Evolutionary conservation across 1,140 invertebrate species (phyloP).

Genomic region (Leptinotarsa lineolata): DNA sequence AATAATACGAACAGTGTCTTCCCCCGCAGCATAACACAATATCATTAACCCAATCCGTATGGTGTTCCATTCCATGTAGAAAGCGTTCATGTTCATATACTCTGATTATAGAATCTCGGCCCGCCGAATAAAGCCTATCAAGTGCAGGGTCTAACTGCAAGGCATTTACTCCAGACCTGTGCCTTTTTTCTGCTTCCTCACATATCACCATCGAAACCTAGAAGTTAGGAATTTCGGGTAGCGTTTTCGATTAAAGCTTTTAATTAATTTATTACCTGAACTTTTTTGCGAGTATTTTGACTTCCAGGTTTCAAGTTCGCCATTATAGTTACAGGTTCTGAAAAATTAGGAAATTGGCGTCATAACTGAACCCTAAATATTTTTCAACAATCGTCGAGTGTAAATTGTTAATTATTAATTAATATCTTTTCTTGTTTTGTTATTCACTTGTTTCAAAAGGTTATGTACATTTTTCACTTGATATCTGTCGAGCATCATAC

Average conservation of each 20-base stretch:
- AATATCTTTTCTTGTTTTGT: too few species aligned
- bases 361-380: too few species aligned
- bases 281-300: conserved; percentile 68
- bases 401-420: too few species aligned
- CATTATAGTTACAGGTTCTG: conserved; percentile 28
- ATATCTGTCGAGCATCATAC: too few species aligned
- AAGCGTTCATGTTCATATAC: conserved; percentile 95
- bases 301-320: conserved; percentile 45
- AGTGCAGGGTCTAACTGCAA: conserved; percentile 89
- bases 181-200: conserved; percentile 91
- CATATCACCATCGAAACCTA: conserved; percentile 98
- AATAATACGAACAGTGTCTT: conserved; percentile 76
- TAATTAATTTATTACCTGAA: conserved; percentile 60
- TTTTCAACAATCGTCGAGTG: too few species aligned
- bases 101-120: conserved; percentile 96
- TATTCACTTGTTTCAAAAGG: too few species aligned
- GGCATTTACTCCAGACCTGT: conserved; percentile 95
- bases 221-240: conserved; percentile 12
- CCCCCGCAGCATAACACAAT: conserved; percentile 97
- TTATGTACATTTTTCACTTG: too few species aligned
- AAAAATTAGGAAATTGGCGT: too few species aligned
- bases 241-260: not conserved
- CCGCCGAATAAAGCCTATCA: conserved; percentile 93
- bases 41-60: conserved; percentile 99
- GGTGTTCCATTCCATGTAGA: conserved; percentile 95